A percentile compares a stretch with the other conserved stretches of the same genome.
Evolutionary conservation across 1,140 invertebrate species (phyloP).

Genomic region (Drosophila aff.): DNA sequence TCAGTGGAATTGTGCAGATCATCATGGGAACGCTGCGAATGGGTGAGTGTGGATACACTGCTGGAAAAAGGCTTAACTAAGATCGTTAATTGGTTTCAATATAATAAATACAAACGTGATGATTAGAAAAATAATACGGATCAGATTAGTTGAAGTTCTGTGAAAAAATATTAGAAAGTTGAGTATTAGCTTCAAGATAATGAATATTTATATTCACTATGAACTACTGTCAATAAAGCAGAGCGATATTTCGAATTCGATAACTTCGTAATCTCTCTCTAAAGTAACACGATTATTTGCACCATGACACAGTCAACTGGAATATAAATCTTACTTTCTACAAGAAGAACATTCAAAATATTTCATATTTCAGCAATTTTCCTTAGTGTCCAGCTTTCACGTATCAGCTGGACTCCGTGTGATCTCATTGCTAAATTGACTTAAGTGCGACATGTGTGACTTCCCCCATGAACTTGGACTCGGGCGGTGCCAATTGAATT

Average conservation of each 20-base stretch:
- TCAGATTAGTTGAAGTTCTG: neutral
- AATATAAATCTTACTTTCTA: no score
- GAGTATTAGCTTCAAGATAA: neutral
- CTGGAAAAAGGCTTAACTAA: neutral
- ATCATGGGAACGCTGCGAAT: slow-evolving; percentile 88
- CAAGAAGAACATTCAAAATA: neutral
- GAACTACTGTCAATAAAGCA: neutral
- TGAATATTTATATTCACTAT: neutral
- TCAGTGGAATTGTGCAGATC: slow-evolving; percentile 91
- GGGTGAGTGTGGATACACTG: slow-evolving; percentile 59
- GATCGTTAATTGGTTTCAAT: neutral
- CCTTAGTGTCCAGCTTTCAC: neutral
- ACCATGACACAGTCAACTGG: neutral
- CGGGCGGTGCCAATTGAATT: slow-evolving; percentile 27
- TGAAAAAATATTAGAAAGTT: neutral
- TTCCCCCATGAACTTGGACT: slow-evolving; percentile 37
- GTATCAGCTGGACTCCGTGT: slow-evolving; percentile 13
- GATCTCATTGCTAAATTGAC: slow-evolving; percentile 47
- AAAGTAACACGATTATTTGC: neutral
- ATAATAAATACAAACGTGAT: neutral
- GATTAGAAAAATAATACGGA: neutral
- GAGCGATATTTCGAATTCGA: fast-evolving
- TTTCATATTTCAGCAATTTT: neutral
- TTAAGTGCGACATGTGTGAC: slow-evolving; percentile 35
- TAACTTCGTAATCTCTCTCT: neutral